Evolutionary conservation across 2,888 invertebrate genomes (phyloP).

Genomic region (Melitaea athalia): DNA sequence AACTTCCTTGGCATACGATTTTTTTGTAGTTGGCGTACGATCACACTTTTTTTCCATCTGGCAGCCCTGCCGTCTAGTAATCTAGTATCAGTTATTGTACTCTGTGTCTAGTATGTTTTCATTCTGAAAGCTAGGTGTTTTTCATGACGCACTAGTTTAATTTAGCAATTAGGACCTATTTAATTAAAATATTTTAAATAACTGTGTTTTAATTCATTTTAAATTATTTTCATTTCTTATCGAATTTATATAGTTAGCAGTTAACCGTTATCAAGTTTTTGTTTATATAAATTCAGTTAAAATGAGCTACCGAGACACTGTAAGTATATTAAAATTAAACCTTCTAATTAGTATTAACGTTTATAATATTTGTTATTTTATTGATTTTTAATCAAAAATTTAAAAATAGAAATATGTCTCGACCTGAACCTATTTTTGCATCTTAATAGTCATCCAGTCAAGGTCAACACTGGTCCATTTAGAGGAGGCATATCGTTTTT

Average conservation of each 20-base stretch:
- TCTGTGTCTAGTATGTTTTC: too few species aligned
- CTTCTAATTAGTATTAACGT: slow-evolving; percentile 9
- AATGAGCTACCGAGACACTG: slow-evolving; percentile 74
- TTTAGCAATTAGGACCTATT: neutral
- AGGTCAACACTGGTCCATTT: slow-evolving; percentile 54
- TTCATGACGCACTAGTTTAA: neutral
- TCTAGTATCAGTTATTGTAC: too few species aligned
- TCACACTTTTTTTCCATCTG: too few species aligned
- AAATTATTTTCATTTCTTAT: neutral
- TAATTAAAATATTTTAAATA: neutral
- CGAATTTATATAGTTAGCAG: neutral
- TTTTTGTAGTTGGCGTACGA: too few species aligned
- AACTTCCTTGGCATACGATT: too few species aligned
- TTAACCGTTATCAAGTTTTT: neutral
- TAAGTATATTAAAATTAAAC: slow-evolving; percentile 51
- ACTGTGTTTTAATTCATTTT: neutral
- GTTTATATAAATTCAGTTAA: slow-evolving; percentile 33
- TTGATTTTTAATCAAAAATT: neutral
- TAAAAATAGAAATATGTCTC: slow-evolving; percentile 48
- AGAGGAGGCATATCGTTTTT: slow-evolving; percentile 58
- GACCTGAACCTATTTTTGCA: slow-evolving; percentile 61
- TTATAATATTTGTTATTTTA: slow-evolving; percentile 10
- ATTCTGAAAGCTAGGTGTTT: slow-evolving; percentile 9
- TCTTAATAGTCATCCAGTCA: slow-evolving; percentile 62
- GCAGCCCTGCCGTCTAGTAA: too few species aligned